Evolutionary conservation across 1,140 invertebrate genomes (phyloP), one percentile per base, ranked within the genome.

Genomic region (Manduca sexta): DNA sequence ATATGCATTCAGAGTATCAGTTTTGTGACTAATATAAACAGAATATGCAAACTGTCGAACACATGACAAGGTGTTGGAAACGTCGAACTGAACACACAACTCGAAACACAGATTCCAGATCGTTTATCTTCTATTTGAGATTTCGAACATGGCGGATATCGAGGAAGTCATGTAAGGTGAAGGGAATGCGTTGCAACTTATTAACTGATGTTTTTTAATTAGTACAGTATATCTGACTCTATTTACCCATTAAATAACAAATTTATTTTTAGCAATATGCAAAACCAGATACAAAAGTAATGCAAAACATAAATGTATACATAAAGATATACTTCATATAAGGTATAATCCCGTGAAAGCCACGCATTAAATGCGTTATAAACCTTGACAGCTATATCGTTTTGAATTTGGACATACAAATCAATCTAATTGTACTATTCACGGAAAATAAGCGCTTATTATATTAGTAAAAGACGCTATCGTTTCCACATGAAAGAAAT

Each of bases 391-490:
- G 62, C 69, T 61, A 60, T 40, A 64, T 62, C 60, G 58, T 47
- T 48, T 49, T 55, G 49, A 45, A 52, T 53, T 52, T 74, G 71
- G 71, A 67, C 61, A 52, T 55, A 60, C 45, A 51, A 26, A 57
- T 66, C 69, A 62, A 58, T 69, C 56, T 67, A 53, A 64, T 66
- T 59, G 64, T 59, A 58, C 61, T 64, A 64, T 75, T 73, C 62
- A 76, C 61, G 53, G 57, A 56, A 65, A 65, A 54, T 51, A 56
- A 53, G 34, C 37, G 40, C 33, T 53, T 56, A 63, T 60, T 61
- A 44, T 48, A 10, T 33, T 10, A 33, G 29, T 33, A 51, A 31
- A 29, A 38, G 33, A 49, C 42, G 43, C 41, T 39, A 39, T 35
- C 47, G 21, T 39, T n/a, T 35, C 42, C 30, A n/a, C 12, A 33